These are phyloP conservation scores for Brassicogethes aeneus DNA, from an alignment of 2,888 invertebrate species.

Conservation along the genomic window DNA sequence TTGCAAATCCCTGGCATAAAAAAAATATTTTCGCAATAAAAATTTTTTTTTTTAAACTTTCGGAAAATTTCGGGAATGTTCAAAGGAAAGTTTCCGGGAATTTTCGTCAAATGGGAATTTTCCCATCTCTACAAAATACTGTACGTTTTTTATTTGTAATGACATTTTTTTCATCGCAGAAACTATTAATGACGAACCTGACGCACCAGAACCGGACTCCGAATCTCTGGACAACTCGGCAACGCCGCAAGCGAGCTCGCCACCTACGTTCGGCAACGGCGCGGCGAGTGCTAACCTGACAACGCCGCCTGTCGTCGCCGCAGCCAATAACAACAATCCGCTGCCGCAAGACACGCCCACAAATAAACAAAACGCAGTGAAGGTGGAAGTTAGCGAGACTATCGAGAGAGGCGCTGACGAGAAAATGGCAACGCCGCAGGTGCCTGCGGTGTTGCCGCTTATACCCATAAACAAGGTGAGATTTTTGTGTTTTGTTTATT, in stretches of 20 bases:
- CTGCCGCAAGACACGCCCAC: constrained; percentile 1
- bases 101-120: no score
- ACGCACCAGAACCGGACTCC: constrained; percentile 35
- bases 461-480: background rate
- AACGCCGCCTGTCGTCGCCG: constrained; percentile 5
- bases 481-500: background rate
- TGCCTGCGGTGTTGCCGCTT: no score
- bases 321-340: constrained; percentile 1
- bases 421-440: constrained; percentile 6
- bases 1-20: no score
- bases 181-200: constrained; percentile 62
- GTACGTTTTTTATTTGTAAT: no score
- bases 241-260: constrained; percentile 28
- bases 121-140: no score
- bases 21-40: no score
- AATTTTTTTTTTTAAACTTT: no score
- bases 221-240: constrained; percentile 40
- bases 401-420: no score
- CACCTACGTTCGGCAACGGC: constrained; percentile 2
- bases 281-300: no score
- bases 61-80: no score
- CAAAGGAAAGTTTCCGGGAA: no score
- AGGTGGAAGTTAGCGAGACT: constrained; percentile 6
- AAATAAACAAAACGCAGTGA: background rate
- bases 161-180: no score